Percentiles rank a stretch among this genome's conserved stretches.
Conservation (phyloP, 2,888 invertebrate genomes). For the Melieria picta region DNA sequence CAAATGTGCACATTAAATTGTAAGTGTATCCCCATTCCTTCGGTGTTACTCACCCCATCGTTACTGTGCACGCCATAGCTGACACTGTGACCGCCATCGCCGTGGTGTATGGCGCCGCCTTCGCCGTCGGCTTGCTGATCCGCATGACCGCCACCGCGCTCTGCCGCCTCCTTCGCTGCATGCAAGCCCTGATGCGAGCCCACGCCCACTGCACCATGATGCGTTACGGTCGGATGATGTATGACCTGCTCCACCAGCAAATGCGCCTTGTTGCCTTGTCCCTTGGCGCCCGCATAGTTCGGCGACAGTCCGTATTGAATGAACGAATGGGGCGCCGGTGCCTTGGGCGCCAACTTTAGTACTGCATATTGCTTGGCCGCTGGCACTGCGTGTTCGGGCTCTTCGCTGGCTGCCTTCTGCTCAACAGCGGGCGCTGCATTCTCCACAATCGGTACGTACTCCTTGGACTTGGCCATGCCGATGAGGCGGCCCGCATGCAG, state of each 20-base stretch:
- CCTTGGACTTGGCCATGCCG: constrained; percentile 59
- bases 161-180: background rate
- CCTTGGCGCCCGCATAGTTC: constrained; percentile 54
- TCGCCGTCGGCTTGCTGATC: constrained; percentile 2
- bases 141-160: background rate
- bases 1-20: too few relatives aligned
- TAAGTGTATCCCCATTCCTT: too few relatives aligned
- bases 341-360: constrained; percentile 35
- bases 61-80: background rate
- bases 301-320: constrained; percentile 56
- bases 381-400: background rate
- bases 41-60: constrained; percentile 16
- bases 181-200: background rate
- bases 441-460: constrained; percentile 59
- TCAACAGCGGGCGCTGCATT: constrained; percentile 33
- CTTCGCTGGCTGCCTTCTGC: constrained; percentile 41
- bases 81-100: constrained; percentile 5
- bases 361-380: constrained; percentile 19
- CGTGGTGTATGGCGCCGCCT: background rate
- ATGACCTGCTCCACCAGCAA: constrained; percentile 48
- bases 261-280: constrained; percentile 28
- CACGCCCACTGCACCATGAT: constrained; percentile 31
- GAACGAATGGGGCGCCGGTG: constrained; percentile 51
- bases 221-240: constrained; percentile 41
- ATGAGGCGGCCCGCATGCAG: constrained; percentile 52